These are phyloP conservation scores for Pristionchus mayeri DNA, from an alignment of 2,888 invertebrate genomes.

Conservation along the genomic window DNA sequence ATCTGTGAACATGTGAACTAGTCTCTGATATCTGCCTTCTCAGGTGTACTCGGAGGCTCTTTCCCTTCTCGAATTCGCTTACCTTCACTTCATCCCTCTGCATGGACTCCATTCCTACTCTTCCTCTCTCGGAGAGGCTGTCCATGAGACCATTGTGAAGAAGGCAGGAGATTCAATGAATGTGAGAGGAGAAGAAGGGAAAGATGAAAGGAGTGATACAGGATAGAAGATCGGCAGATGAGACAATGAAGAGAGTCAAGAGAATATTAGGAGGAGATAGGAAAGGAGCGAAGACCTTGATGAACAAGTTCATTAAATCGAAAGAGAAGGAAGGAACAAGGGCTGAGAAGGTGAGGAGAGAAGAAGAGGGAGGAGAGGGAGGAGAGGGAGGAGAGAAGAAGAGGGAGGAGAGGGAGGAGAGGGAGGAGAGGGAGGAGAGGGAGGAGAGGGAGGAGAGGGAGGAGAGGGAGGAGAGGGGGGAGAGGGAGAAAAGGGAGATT, in stretches of 20 bases:
- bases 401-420: slow-evolving; percentile 27
- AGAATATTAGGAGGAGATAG: slow-evolving; percentile 11
- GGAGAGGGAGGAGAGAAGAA: slow-evolving; percentile 13
- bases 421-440: slow-evolving; percentile 41
- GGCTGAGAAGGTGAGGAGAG: slow-evolving; percentile 31
- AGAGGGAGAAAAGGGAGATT: slow-evolving; percentile 45
- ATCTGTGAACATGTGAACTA: not conserved
- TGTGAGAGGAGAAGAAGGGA: not conserved
- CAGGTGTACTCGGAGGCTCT: slow-evolving; percentile 41
- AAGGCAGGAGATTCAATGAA: slow-evolving; percentile 44
- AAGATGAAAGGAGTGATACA: not conserved
- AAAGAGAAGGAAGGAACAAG: slow-evolving; percentile 47
- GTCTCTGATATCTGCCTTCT: not conserved
- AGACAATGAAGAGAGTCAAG: slow-evolving; percentile 29
- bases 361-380: no score
- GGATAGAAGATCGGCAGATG: slow-evolving; percentile 8
- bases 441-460: not conserved
- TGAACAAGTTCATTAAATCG: slow-evolving; percentile 29
- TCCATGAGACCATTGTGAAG: slow-evolving; percentile 40
- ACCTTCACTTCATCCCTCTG: slow-evolving; percentile 30
- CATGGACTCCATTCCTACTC: not conserved
- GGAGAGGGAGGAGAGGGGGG: no score
- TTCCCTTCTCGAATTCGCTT: slow-evolving; percentile 31
- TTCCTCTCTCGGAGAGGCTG: not conserved
- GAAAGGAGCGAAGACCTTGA: slow-evolving; percentile 30